phyloP scores from a whole-genome alignment of 2,888 invertebrate species.

The Hermaeophaga mercurialis region DNA sequence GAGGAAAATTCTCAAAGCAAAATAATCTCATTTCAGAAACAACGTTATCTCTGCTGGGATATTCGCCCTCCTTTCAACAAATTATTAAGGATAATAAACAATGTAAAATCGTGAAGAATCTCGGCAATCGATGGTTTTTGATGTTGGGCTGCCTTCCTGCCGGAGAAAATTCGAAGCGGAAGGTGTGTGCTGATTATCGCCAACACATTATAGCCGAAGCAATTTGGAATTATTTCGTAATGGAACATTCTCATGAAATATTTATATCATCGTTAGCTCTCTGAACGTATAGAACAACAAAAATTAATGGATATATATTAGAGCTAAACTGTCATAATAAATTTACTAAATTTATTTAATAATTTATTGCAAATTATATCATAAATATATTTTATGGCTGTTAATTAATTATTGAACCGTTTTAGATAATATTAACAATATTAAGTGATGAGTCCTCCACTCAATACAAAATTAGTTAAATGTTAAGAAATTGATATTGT shows the following conservation, averaged over 20 bases:
- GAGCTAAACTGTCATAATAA: too few relatives aligned
- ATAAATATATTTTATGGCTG: too few relatives aligned
- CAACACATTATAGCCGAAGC: not conserved
- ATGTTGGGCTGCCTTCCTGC: not conserved
- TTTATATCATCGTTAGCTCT: too few relatives aligned
- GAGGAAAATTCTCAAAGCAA: conserved; percentile 16
- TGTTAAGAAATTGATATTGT: too few relatives aligned
- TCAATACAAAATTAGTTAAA: too few relatives aligned
- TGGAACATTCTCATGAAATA: not conserved
- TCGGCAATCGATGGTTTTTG: not conserved
- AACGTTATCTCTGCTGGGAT: conserved; percentile 9
- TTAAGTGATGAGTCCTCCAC: too few relatives aligned
- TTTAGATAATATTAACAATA: too few relatives aligned
- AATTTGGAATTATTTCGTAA: not conserved
- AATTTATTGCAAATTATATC: too few relatives aligned
- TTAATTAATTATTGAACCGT: too few relatives aligned
- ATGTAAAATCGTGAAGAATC: not conserved
- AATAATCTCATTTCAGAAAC: conserved; percentile 21
- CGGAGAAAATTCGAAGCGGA: not conserved
- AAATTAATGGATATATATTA: too few relatives aligned
- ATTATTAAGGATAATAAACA: conserved; percentile 2
- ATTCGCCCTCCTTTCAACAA: not conserved
- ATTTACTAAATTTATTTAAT: too few relatives aligned
- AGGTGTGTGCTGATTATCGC: not conserved
- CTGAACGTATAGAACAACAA: too few relatives aligned